phyloP scores from a whole-genome alignment of 2,113 vertebrate genomes.

The Anguilla rostrata region DNA sequence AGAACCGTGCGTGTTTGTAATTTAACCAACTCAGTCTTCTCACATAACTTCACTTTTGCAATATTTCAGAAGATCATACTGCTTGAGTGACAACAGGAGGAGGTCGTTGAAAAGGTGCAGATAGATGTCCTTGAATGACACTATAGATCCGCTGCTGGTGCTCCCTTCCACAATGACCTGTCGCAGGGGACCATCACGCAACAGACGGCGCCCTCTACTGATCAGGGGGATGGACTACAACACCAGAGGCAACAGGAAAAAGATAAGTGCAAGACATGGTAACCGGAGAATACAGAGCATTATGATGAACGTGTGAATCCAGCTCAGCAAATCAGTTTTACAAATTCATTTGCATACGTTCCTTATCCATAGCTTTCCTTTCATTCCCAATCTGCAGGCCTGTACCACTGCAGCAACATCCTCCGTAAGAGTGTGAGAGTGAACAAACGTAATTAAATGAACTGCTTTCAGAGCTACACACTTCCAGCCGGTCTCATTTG shows the following conservation, averaged over 20 bases:
- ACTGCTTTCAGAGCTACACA: background rate
- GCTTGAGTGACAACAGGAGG: conserved; percentile 63
- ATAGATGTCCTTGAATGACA: conserved; percentile 55
- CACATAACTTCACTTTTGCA: background rate
- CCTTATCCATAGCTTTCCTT: too few relatives aligned
- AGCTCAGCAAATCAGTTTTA: too few relatives aligned
- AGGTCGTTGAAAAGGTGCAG: conserved; percentile 72
- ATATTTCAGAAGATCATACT: conserved; percentile 50
- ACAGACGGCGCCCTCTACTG: conserved; percentile 62
- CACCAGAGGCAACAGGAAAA: background rate
- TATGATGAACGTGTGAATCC: too few relatives aligned
- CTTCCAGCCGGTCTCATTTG: background rate
- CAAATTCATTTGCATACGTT: too few relatives aligned
- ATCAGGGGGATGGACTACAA: conserved; percentile 68
- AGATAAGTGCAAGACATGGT: background rate
- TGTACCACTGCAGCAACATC: too few relatives aligned
- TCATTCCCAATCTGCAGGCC: too few relatives aligned
- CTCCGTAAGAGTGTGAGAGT: background rate
- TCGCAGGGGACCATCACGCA: conserved; percentile 64
- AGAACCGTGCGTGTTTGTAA: background rate
- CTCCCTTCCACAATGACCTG: conserved; percentile 50
- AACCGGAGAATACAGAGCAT: background rate
- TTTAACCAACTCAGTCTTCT: background rate
- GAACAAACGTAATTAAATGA: background rate
- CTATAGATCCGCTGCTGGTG: conserved; percentile 32